Conservation (phyloP, 2,113 vertebrate genomes). For the Verasper variegatus region DNA sequence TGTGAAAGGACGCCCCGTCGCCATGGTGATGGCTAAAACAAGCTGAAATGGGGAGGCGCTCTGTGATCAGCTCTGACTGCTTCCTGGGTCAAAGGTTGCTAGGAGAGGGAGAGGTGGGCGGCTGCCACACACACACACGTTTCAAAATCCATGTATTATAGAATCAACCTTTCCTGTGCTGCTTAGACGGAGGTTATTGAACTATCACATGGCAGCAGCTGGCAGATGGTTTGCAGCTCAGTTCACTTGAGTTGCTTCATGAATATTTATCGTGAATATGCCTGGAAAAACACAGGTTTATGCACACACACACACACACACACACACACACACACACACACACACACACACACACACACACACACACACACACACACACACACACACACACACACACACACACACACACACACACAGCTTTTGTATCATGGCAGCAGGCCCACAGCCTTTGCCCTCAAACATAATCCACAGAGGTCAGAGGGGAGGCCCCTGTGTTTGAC, state of each 20-base stretch:
- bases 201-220: conserved; percentile 51
- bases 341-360: conserved; percentile 9
- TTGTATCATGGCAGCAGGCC: conserved; percentile 34
- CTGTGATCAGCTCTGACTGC: conserved; percentile 8
- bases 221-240: conserved; percentile 70
- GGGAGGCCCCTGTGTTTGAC: conserved; percentile 19
- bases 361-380: conserved; percentile 3
- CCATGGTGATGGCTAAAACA: conserved; percentile 18
- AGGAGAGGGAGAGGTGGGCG: conserved; percentile 18
- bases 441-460: conserved; percentile 43
- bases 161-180: not conserved
- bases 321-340: not conserved
- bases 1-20: not conserved
- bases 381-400: conserved; percentile 3
- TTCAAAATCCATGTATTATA: too few species aligned
- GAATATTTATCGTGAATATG: conserved; percentile 65
- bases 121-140: conserved; percentile 10
- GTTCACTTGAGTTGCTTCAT: conserved; percentile 62
- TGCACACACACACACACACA: not conserved
- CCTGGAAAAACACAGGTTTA: not conserved
- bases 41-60: not conserved
- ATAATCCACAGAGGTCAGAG: conserved; percentile 31
- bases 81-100: conserved; percentile 49
- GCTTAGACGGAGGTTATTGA: conserved; percentile 39
- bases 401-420: conserved; percentile 9